Evolutionary conservation across 2,888 invertebrate species (phyloP).

Genomic region (Isoperla grammatica): DNA sequence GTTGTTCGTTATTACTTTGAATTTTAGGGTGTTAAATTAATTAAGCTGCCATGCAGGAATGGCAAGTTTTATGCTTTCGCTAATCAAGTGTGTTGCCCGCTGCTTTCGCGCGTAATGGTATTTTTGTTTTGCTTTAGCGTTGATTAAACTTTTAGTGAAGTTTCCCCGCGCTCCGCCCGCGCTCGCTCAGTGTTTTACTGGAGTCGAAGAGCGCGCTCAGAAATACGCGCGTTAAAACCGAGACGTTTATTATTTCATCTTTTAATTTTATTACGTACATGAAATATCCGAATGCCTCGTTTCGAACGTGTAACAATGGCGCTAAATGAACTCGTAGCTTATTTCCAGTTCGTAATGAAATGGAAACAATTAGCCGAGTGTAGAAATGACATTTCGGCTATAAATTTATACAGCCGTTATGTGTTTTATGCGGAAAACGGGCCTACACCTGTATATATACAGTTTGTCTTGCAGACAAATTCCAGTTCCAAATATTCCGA

Average conservation of each 20-base stretch:
- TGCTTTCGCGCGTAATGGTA: not conserved
- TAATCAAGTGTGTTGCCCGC: not conserved
- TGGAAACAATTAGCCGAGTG: conserved; percentile 7
- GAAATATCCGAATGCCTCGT: not conserved
- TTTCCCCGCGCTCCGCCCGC: too few relatives aligned
- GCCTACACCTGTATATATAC: too few relatives aligned
- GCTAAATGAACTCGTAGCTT: not conserved
- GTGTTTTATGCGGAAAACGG: too few relatives aligned
- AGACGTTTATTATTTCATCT: conserved; percentile 14
- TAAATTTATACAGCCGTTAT: too few relatives aligned
- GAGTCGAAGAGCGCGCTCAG: too few relatives aligned
- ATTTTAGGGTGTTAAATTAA: too few relatives aligned
- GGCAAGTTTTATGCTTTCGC: too few relatives aligned
- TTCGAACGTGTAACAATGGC: too few relatives aligned
- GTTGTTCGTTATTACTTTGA: too few relatives aligned
- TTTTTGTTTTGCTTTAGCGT: conserved; percentile 3
- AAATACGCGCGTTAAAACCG: not conserved
- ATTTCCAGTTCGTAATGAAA: not conserved
- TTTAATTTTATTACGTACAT: conserved; percentile 6
- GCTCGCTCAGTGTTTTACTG: too few relatives aligned
- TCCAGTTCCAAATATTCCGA: not conserved
- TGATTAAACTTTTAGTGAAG: conserved; percentile 7
- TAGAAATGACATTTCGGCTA: too few relatives aligned
- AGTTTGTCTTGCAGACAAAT: not conserved
- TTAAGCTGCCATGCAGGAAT: too few relatives aligned